These are phyloP conservation scores for Charaxes varanes DNA, from an alignment of 1,140 invertebrate species.

Conservation along the genomic window DNA sequence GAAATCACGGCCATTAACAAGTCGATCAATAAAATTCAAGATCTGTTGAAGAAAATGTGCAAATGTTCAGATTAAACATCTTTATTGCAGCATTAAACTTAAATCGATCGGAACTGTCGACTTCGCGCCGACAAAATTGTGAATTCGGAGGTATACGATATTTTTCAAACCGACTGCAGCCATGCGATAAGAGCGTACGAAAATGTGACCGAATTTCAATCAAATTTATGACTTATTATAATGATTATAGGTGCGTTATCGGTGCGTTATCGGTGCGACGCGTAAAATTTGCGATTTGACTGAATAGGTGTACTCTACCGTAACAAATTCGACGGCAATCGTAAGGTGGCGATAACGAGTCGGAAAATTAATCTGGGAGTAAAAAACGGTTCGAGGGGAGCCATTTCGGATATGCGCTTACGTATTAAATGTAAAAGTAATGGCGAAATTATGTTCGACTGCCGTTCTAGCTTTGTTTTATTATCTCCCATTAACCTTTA, in stretches of 20 bases:
- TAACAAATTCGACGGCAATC: slow-evolving; percentile 68
- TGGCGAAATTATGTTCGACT: slow-evolving; percentile 15
- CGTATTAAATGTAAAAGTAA: slow-evolving; percentile 15
- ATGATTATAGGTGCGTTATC: slow-evolving; percentile 69
- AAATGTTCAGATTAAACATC: slow-evolving; percentile 43
- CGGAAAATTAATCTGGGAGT: slow-evolving; percentile 60
- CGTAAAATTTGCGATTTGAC: slow-evolving; percentile 68
- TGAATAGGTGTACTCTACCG: slow-evolving; percentile 69
- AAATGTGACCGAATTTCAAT: slow-evolving; percentile 72
- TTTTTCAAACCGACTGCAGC: slow-evolving; percentile 70
- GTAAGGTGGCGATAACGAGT: slow-evolving; percentile 69
- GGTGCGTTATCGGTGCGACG: slow-evolving; percentile 42
- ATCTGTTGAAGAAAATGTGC: slow-evolving; percentile 1
- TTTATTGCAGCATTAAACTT: slow-evolving; percentile 56
- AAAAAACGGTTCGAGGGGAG: slow-evolving; percentile 47
- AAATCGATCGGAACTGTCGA: slow-evolving; percentile 65
- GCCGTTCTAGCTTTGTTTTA: no score
- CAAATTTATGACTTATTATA: slow-evolving; percentile 73
- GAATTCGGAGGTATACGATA: slow-evolving; percentile 49
- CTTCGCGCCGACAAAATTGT: slow-evolving; percentile 45
- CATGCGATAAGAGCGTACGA: slow-evolving; percentile 55
- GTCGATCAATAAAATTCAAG: neutral
- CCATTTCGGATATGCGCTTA: slow-evolving; percentile 16
- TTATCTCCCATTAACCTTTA: no score
- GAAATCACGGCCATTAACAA: neutral